Percentiles rank a stretch among this genome's conserved stretches.
Conservation (phyloP, 37 sponge, comb jelly and placozoan genomes). For the Aplysina aerophoba region DNA sequence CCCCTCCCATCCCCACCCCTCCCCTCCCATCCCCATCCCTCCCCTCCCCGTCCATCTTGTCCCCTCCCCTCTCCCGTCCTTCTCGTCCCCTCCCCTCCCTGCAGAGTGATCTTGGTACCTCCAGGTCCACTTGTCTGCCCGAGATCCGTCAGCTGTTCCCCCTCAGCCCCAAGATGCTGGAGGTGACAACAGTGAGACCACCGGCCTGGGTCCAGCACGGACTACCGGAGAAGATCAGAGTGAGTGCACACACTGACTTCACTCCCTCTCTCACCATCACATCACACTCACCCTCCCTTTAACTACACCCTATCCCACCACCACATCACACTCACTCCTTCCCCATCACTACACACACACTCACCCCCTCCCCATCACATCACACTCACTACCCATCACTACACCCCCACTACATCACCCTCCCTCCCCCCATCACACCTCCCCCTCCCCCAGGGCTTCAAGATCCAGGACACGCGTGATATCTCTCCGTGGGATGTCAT, state of each 20-base stretch:
- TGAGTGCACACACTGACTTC: neutral
- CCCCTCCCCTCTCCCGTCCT: no score
- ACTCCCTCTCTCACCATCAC: neutral
- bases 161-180: slow-evolving; percentile 52
- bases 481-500: slow-evolving; percentile 88
- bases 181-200: slow-evolving; percentile 61
- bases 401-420: neutral
- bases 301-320: no score
- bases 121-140: slow-evolving; percentile 64
- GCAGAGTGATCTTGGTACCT: slow-evolving; percentile 49
- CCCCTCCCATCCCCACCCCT: no score
- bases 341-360: slow-evolving; percentile 18
- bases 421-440: no score
- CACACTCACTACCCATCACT: neutral
- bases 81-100: no score
- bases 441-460: slow-evolving; percentile 58
- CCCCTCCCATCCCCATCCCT: no score
- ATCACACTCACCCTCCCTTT: no score
- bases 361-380: no score
- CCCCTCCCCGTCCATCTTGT: no score
- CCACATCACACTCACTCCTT: no score
- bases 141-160: slow-evolving; percentile 86
- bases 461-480: slow-evolving; percentile 67
- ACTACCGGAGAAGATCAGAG: slow-evolving; percentile 31
- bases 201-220: slow-evolving; percentile 40